Conservation (phyloP, 92 coral and sea anemone species). For the Nematostella vectensis region DNA sequence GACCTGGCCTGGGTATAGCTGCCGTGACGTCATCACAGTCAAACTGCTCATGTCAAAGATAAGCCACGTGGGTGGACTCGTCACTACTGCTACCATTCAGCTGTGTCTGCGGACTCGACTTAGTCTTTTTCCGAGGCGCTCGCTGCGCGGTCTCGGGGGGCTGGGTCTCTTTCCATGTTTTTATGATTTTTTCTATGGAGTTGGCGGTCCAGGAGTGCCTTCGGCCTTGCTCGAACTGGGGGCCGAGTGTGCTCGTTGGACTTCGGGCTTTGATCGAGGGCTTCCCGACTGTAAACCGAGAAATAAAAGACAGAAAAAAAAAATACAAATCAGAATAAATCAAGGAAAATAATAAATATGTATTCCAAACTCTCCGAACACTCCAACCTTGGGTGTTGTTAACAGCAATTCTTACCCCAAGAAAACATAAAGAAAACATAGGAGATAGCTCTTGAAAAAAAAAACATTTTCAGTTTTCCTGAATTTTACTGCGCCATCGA, state of each 20-base stretch:
- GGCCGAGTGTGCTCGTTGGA: conserved; percentile 15
- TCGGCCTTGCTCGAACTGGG: conserved; percentile 25
- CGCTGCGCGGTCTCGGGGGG: neutral
- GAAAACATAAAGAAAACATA: too few species aligned
- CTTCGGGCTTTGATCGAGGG: conserved; percentile 14
- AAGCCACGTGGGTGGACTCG: too few species aligned
- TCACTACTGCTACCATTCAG: too few species aligned
- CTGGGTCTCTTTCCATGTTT: conserved; percentile 70
- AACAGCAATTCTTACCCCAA: too few species aligned
- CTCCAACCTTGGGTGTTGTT: too few species aligned
- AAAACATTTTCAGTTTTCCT: too few species aligned
- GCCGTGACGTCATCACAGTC: too few species aligned
- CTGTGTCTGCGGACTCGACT: neutral
- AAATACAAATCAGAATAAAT: neutral
- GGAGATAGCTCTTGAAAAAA: too few species aligned
- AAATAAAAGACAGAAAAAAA: neutral
- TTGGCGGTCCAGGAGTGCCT: conserved; percentile 80
- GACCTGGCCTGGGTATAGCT: too few species aligned
- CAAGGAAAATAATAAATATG: neutral
- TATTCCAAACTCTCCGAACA: too few species aligned
- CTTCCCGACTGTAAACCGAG: conserved; percentile 9
- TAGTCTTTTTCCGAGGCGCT: neutral
- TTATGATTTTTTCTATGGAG: conserved; percentile 71
- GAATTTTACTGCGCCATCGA: too few species aligned
- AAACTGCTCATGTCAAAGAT: too few species aligned